Conservation (phyloP, 2,888 invertebrate genomes). For the Helleia helle region DNA sequence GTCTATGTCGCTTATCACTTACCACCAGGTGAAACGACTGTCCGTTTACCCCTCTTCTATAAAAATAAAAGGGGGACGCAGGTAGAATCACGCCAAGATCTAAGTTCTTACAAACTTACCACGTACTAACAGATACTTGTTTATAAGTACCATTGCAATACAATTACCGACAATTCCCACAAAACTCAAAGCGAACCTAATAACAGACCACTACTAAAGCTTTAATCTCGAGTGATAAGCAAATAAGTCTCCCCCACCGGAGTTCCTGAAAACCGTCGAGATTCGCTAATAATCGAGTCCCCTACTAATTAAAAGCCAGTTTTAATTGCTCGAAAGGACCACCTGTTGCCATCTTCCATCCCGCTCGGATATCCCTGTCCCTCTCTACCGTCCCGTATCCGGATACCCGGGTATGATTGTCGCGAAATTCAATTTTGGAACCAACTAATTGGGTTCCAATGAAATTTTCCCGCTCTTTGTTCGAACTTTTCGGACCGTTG, state of each 20-base stretch:
- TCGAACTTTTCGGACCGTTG: constrained; percentile 42
- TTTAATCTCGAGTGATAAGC: constrained; percentile 11
- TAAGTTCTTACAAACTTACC: too few species aligned
- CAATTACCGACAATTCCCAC: too few species aligned
- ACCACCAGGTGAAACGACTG: too few species aligned
- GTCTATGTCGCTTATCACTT: too few species aligned
- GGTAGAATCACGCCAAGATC: too few species aligned
- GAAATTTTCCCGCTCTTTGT: constrained; percentile 65
- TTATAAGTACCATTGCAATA: too few species aligned
- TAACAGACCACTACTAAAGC: too few species aligned
- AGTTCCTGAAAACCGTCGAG: constrained; percentile 56
- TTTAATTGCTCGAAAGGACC: constrained; percentile 68
- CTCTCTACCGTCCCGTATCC: constrained; percentile 60
- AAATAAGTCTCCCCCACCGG: constrained; percentile 40
- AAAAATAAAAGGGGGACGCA: too few species aligned
- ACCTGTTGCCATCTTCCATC: constrained; percentile 55
- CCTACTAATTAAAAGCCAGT: constrained; percentile 69
- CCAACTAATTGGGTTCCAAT: constrained; percentile 63
- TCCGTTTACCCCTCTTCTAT: too few species aligned
- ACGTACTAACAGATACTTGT: too few species aligned
- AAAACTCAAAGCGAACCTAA: too few species aligned
- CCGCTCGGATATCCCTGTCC: constrained; percentile 33
- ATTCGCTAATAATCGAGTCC: constrained; percentile 66
- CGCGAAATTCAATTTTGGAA: constrained; percentile 63
- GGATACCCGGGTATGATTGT: constrained; percentile 62